Conservation (phyloP, 1,140 invertebrate genomes). For the Stratiolaelaps scimitus region DNA sequence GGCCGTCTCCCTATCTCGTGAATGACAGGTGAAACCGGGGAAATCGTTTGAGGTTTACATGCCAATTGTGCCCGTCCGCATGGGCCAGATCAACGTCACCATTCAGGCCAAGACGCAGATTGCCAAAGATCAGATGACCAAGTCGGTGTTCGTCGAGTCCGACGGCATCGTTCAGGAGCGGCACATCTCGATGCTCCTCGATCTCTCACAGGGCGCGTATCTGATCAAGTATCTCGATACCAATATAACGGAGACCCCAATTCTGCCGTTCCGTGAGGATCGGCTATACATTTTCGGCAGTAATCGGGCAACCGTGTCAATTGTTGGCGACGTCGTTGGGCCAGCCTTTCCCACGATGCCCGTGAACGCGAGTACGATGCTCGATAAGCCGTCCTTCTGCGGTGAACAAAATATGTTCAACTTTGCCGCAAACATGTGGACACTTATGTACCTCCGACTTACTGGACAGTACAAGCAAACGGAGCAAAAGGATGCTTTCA, state of each 20-base stretch:
- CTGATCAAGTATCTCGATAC: constrained; percentile 89
- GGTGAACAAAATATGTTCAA: constrained; percentile 90
- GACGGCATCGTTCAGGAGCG: constrained; percentile 80
- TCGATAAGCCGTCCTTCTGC: constrained; percentile 60
- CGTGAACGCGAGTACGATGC: constrained; percentile 64
- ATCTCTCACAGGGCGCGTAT: constrained; percentile 78
- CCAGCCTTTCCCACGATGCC: constrained; percentile 86
- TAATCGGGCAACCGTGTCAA: constrained; percentile 65
- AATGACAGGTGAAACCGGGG: constrained; percentile 41
- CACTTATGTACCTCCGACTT: constrained; percentile 72
- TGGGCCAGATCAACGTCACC: constrained; percentile 65
- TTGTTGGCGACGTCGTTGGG: constrained; percentile 88
- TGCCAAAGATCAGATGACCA: constrained; percentile 59
- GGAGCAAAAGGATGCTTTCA: constrained; percentile 63
- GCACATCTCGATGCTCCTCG: constrained; percentile 77
- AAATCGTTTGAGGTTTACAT: constrained; percentile 55
- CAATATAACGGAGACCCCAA: constrained; percentile 76
- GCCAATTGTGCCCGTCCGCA: constrained; percentile 67
- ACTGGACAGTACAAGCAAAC: constrained; percentile 58
- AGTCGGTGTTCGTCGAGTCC: constrained; percentile 64
- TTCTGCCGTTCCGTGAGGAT: constrained; percentile 72
- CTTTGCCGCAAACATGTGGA: constrained; percentile 83
- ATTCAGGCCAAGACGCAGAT: constrained; percentile 71
- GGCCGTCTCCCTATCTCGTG: neutral
- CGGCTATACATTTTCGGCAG: constrained; percentile 90